phyloP scores from a whole-genome alignment of 2,888 invertebrate species.

The Allacma fusca region DNA sequence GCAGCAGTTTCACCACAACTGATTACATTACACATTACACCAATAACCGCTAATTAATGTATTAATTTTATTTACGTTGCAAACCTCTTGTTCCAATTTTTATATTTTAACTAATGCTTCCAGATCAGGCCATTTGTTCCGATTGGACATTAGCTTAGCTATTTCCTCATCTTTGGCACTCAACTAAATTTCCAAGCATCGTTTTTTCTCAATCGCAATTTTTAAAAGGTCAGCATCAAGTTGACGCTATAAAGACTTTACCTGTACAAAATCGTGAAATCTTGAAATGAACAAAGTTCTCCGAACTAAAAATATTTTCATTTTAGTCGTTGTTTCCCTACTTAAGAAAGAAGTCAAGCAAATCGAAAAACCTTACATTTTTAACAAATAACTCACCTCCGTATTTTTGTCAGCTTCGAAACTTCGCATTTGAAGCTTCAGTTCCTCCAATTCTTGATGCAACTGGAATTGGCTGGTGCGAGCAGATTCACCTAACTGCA shows the following conservation, averaged over 20 bases:
- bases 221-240: not conserved
- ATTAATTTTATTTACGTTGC: too few species aligned
- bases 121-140: slow-evolving; percentile 31
- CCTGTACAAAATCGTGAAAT: slow-evolving; percentile 2
- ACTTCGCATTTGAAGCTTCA: slow-evolving; percentile 8
- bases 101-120: slow-evolving; percentile 14
- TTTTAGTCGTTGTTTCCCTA: too few species aligned
- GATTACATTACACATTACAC: too few species aligned
- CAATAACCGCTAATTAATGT: too few species aligned
- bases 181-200: slow-evolving; percentile 18
- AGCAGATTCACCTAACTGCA: slow-evolving; percentile 25
- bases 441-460: too few species aligned
- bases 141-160: too few species aligned
- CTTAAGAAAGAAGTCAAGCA: too few species aligned
- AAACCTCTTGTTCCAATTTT: slow-evolving; percentile 31
- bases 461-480: too few species aligned
- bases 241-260: not conserved
- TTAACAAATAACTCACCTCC: slow-evolving; percentile 19
- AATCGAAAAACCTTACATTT: too few species aligned
- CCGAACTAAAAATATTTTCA: too few species aligned
- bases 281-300: too few species aligned
- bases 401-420: slow-evolving; percentile 30
- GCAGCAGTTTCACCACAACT: too few species aligned
- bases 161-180: slow-evolving; percentile 23
- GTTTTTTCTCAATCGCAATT: not conserved